A percentile compares a stretch with the other conserved stretches of the same genome.
Conservation (phyloP, 2,888 invertebrate species). For the Octonoba sinensis region DNA sequence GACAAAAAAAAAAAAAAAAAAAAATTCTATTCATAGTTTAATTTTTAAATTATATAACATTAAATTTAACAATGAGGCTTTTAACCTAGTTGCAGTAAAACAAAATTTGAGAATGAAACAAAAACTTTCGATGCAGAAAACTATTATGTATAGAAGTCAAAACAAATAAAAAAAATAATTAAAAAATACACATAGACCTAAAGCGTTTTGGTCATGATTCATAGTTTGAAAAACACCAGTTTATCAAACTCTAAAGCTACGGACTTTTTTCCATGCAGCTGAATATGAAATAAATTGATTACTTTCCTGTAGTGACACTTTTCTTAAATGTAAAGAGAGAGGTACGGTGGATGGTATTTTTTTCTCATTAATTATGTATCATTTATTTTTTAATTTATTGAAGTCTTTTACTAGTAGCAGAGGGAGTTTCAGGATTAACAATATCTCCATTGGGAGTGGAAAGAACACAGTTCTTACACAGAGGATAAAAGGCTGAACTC, state of each 20-base stretch:
- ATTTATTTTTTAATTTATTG: conserved; percentile 36
- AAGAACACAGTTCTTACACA: conserved; percentile 64
- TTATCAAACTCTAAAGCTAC: conserved; percentile 42
- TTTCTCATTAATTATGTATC: conserved; percentile 12
- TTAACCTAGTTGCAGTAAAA: too few species aligned
- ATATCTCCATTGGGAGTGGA: conserved; percentile 45
- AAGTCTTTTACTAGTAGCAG: conserved; percentile 43
- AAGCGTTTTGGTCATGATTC: conserved; percentile 4
- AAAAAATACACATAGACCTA: conserved; percentile 9
- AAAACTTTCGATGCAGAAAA: too few species aligned
- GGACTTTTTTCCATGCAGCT: conserved; percentile 39
- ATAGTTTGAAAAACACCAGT: conserved; percentile 34
- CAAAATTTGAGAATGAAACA: too few species aligned
- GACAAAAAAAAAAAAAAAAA: too few species aligned
- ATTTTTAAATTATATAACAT: too few species aligned
- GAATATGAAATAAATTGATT: conserved; percentile 12
- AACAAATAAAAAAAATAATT: conserved; percentile 28
- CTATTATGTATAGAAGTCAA: too few species aligned
- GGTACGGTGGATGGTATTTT: conserved; percentile 49
- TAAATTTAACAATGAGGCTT: too few species aligned
- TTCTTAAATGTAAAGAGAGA: conserved; percentile 25
- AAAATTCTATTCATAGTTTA: too few species aligned
- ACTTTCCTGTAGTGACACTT: too few species aligned
- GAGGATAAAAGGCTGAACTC: conserved; percentile 85
- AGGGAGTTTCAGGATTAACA: conserved; percentile 32